Evolutionary conservation across 1,140 invertebrate genomes (phyloP).

Genomic region (Drosophila orena): DNA sequence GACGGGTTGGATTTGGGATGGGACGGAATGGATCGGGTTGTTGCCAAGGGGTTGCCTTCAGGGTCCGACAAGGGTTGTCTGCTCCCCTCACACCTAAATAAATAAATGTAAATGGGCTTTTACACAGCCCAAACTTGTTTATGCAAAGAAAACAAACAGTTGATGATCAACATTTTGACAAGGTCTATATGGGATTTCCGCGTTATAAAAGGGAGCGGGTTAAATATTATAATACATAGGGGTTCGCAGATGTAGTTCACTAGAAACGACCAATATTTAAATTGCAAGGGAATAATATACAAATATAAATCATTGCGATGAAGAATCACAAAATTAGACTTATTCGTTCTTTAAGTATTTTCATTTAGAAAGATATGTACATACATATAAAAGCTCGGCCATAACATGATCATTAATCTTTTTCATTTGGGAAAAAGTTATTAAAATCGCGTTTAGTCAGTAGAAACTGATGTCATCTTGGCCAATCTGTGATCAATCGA

Average conservation of each 20-base stretch:
- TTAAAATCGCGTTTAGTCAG: neutral
- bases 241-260: no score
- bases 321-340: no score
- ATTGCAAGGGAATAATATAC: no score
- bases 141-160: conserved; percentile 14
- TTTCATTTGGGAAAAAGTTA: neutral
- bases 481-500: conserved; percentile 2
- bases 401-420: neutral
- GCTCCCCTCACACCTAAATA: conserved; percentile 12
- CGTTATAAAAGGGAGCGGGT: neutral
- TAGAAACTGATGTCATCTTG: conserved; percentile 16
- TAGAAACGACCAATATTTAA: no score
- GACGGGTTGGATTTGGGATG: conserved; percentile 30
- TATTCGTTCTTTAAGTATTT: no score
- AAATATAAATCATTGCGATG: no score
- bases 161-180: conserved; percentile 23
- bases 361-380: no score
- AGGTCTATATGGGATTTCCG: neutral
- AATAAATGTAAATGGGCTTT: conserved; percentile 33
- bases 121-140: conserved; percentile 18
- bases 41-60: conserved; percentile 36
- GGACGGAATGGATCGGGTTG: conserved; percentile 12
- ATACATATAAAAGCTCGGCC: neutral
- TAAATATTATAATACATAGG: neutral
- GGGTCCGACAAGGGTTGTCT: conserved; percentile 14